These are phyloP conservation scores for Meloidogyne exigua DNA, from an alignment of 1,140 invertebrate genomes.

Conservation along the genomic window DNA sequence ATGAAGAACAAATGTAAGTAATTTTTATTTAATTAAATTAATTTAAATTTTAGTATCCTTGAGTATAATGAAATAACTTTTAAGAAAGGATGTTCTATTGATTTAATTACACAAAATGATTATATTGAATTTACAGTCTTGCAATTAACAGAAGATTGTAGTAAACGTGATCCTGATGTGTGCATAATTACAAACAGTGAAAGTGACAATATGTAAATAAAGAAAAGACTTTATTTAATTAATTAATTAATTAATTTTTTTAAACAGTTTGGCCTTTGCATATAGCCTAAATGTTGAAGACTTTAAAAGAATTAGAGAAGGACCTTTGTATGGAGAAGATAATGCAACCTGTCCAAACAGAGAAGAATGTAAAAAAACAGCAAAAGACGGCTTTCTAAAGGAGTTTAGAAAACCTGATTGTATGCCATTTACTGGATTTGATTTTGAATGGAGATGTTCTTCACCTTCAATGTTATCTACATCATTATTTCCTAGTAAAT, in stretches of 20 bases:
- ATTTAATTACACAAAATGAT: background rate
- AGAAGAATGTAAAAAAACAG: background rate
- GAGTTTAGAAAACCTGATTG: background rate
- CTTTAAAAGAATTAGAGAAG: background rate
- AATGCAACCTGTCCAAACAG: background rate
- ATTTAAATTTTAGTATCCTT: background rate
- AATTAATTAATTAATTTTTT: background rate
- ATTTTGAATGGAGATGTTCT: background rate
- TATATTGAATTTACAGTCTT: background rate
- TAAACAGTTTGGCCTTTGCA: background rate
- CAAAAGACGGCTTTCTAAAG: background rate
- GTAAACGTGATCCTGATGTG: background rate
- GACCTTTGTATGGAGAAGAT: background rate
- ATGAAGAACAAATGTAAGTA: background rate
- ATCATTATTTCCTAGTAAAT: background rate
- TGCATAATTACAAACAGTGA: background rate
- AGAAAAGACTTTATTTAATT: too few relatives aligned
- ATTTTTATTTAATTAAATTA: background rate
- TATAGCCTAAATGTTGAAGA: background rate
- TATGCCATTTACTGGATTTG: background rate
- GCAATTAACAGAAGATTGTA: background rate
- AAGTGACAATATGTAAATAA: background rate
- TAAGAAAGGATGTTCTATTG: background rate
- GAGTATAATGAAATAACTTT: background rate
- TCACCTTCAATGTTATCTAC: background rate